Conservation (phyloP, 2,113 vertebrate genomes). For the Caretta caretta region DNA sequence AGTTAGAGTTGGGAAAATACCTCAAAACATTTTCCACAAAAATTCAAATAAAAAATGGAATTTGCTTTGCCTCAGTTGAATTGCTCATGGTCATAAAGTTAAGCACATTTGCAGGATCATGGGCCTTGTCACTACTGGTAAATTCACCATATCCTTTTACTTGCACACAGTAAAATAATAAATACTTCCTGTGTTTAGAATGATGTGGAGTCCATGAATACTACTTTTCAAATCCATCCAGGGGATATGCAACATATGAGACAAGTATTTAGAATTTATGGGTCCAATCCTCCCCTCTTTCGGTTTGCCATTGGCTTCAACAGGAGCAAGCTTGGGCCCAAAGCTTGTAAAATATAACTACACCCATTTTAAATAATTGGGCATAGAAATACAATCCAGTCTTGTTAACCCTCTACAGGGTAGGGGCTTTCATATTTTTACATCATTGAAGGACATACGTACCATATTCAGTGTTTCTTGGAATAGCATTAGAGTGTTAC, state of each 20-base stretch:
- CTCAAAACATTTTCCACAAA: not conserved
- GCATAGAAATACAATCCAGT: not conserved
- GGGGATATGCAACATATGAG: not conserved
- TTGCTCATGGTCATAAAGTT: not conserved
- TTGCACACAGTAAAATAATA: not conserved
- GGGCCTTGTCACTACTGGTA: not conserved
- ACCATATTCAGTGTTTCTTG: not conserved
- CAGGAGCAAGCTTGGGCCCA: not conserved
- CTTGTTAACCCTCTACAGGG: not conserved
- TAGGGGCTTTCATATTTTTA: not conserved
- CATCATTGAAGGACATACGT: not conserved
- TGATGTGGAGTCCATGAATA: not conserved
- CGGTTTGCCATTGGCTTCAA: not conserved
- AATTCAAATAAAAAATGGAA: not conserved
- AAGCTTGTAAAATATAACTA: not conserved
- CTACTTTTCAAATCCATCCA: not conserved
- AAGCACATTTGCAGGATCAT: not conserved
- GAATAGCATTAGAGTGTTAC: not conserved
- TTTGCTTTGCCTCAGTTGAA: not conserved
- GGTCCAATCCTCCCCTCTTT: not conserved
- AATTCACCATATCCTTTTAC: not conserved
- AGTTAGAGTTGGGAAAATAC: not conserved
- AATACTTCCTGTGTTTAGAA: not conserved
- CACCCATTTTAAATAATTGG: not conserved
- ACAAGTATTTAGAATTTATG: not conserved